phyloP scores from a whole-genome alignment of 2,113 vertebrate genomes.

The Lipotes vexillifer region DNA sequence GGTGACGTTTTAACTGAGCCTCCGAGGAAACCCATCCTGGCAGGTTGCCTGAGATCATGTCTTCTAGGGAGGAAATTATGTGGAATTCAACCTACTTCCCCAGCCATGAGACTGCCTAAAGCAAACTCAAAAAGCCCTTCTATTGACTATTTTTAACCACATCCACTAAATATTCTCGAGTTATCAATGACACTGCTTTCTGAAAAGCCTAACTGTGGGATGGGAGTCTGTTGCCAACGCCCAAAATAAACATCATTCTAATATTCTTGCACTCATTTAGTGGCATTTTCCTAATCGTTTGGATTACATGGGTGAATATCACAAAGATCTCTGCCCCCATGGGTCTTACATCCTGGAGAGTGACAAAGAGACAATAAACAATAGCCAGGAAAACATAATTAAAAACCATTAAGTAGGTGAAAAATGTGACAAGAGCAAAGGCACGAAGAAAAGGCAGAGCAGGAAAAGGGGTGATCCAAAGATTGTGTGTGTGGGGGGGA shows the following conservation, averaged over 20 bases:
- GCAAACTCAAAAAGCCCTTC: neutral
- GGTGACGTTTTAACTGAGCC: neutral
- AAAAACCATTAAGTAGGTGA: neutral
- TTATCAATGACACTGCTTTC: neutral
- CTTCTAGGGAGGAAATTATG: neutral
- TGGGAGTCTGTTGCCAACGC: neutral
- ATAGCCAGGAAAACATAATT: neutral
- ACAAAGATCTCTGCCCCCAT: neutral
- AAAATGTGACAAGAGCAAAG: neutral
- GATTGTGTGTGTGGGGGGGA: accelerated
- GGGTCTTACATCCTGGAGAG: neutral
- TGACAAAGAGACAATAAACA: neutral
- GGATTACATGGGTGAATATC: neutral
- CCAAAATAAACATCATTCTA: neutral
- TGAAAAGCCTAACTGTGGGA: neutral
- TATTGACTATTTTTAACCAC: constrained; percentile 17
- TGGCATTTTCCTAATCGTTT: neutral
- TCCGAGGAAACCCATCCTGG: neutral
- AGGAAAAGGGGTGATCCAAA: neutral
- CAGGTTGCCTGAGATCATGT: neutral
- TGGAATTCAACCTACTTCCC: neutral
- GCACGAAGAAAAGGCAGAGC: neutral
- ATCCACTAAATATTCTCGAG: neutral
- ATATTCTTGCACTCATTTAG: neutral
- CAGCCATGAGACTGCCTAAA: neutral